These are phyloP conservation scores for Chaetops frenatus DNA, from an alignment of 2,113 vertebrate genomes.

Conservation along the genomic window DNA sequence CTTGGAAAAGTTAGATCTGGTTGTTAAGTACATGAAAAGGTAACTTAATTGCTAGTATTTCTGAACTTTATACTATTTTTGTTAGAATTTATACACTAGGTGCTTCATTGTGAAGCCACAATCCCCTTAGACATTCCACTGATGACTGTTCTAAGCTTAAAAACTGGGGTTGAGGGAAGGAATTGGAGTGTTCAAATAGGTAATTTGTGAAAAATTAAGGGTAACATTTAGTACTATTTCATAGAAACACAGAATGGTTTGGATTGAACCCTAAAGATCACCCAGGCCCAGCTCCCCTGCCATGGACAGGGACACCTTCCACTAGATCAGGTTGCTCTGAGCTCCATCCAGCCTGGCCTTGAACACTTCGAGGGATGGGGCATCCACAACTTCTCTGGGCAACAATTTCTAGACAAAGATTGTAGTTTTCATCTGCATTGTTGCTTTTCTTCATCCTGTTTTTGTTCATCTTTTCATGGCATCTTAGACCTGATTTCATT, in stretches of 20 bases:
- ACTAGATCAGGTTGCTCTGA: not conserved
- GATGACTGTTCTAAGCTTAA: not conserved
- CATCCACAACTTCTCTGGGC: not conserved
- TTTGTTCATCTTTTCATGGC: not conserved
- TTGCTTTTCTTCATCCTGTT: not conserved
- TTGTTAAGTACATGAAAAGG: conserved; percentile 98
- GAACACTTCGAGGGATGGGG: not conserved
- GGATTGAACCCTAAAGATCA: not conserved
- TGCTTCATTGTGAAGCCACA: not conserved
- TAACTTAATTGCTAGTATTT: conserved; percentile 11
- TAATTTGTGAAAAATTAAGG: not conserved
- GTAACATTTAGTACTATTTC: not conserved
- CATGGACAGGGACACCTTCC: not conserved
- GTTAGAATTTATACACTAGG: not conserved
- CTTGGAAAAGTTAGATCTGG: conserved; percentile 91
- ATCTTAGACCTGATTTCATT: not conserved
- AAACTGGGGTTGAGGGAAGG: not conserved
- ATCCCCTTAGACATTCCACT: not conserved
- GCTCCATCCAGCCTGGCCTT: not conserved
- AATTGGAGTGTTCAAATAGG: not conserved
- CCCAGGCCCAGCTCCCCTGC: no score
- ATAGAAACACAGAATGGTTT: not conserved
- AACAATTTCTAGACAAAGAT: not conserved
- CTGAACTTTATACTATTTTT: not conserved
- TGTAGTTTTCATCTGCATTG: not conserved